These are phyloP conservation scores for Nothura maculosa DNA, from an alignment of 2,797 vertebrate species.

Conservation along the genomic window DNA sequence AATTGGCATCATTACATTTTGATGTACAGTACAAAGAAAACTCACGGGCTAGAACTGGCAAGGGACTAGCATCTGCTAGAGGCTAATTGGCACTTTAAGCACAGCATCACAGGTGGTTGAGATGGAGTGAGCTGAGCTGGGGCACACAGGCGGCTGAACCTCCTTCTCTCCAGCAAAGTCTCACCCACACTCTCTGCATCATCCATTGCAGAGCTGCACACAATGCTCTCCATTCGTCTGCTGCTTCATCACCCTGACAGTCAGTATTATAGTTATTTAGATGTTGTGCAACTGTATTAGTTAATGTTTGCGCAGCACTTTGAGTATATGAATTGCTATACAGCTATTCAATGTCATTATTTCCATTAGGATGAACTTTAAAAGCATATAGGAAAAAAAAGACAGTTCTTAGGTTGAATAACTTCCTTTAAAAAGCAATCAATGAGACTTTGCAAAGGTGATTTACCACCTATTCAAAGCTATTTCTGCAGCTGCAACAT, in stretches of 20 bases:
- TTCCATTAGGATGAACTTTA: slow-evolving; percentile 51
- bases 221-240: slow-evolving; percentile 4
- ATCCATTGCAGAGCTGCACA: neutral
- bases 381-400: slow-evolving; percentile 13
- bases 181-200: neutral
- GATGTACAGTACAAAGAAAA: slow-evolving; percentile 29
- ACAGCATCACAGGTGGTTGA: slow-evolving; percentile 66
- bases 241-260: slow-evolving; percentile 54
- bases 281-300: slow-evolving; percentile 61
- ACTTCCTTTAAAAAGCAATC: neutral
- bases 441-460: neutral
- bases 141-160: neutral
- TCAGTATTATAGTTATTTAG: slow-evolving; percentile 69
- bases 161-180: neutral
- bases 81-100: slow-evolving; percentile 72
- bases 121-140: slow-evolving; percentile 65
- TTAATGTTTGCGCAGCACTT: slow-evolving; percentile 60
- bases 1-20: neutral
- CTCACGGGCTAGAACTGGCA: slow-evolving; percentile 26
- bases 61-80: slow-evolving; percentile 47
- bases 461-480: neutral
- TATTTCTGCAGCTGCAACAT: neutral
- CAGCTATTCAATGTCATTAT: slow-evolving; percentile 49
- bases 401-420: neutral
- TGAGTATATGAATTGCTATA: slow-evolving; percentile 57